Conservation (phyloP, 2,888 invertebrate species). For the Tenthredo distinguenda region DNA sequence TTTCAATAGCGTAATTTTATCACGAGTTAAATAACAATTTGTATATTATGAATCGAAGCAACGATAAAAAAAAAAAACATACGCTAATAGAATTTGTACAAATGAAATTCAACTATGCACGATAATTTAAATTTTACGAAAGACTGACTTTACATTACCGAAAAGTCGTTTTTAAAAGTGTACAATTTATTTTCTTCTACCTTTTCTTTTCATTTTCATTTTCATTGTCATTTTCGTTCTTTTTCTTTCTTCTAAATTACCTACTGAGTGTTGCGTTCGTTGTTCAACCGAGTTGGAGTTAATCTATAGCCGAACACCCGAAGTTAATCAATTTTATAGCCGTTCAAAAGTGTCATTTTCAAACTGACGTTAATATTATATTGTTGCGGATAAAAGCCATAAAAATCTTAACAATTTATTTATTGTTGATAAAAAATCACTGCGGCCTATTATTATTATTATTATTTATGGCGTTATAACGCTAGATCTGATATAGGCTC, state of each 20-base stretch:
- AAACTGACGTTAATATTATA: background rate
- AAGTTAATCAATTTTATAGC: slow-evolving; percentile 10
- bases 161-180: background rate
- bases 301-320: background rate
- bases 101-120: background rate
- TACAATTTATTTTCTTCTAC: background rate
- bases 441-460: background rate
- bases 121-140: background rate
- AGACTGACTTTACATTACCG: background rate
- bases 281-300: slow-evolving; percentile 10
- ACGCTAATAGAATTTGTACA: background rate
- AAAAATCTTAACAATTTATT: slow-evolving; percentile 7
- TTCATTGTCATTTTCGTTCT: background rate
- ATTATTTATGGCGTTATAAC: background rate
- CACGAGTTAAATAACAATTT: background rate
- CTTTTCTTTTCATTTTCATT: no score
- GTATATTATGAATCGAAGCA: background rate
- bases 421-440: slow-evolving; percentile 18
- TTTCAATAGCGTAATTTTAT: background rate
- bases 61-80: background rate
- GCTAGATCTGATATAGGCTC: slow-evolving; percentile 12
- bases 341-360: background rate
- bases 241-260: background rate
- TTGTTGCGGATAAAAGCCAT: background rate
- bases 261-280: slow-evolving; percentile 42